Conservation (phyloP, 2,797 vertebrate species). For the Smutsia temminckii region DNA sequence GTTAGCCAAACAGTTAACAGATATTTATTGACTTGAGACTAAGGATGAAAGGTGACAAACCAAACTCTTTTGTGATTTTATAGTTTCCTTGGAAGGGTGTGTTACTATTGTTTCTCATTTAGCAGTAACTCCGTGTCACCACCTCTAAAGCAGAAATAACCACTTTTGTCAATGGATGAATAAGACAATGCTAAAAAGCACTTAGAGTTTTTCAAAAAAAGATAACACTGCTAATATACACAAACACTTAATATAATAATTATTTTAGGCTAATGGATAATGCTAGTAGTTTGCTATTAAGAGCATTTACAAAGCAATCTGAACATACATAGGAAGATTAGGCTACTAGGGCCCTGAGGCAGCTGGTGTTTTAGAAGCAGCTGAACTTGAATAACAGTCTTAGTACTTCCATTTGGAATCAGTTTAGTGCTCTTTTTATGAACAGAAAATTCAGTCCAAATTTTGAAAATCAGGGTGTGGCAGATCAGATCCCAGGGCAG, state of each 20-base stretch:
- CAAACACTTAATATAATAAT: constrained; percentile 50
- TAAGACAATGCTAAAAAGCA: constrained; percentile 24
- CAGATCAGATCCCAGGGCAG: background rate
- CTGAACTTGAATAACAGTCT: background rate
- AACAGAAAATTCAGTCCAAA: background rate
- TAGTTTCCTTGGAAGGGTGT: background rate
- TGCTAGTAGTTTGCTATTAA: background rate
- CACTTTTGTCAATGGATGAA: constrained; percentile 19
- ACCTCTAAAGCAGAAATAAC: background rate
- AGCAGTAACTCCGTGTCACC: background rate
- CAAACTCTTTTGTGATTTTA: background rate
- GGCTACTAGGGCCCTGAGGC: background rate
- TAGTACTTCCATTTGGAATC: background rate
- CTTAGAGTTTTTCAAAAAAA: background rate
- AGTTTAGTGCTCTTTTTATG: background rate
- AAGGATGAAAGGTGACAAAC: background rate
- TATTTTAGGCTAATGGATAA: constrained; percentile 44
- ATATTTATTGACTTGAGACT: background rate
- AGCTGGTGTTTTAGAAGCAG: background rate
- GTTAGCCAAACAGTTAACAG: background rate
- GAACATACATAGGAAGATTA: background rate
- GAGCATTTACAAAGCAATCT: constrained; percentile 29
- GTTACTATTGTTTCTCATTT: constrained; percentile 26
- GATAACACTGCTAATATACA: background rate
- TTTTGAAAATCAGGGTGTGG: background rate